phyloP scores from a whole-genome alignment of 2,797 vertebrate genomes.

The Threskiornis aethiopicus region DNA sequence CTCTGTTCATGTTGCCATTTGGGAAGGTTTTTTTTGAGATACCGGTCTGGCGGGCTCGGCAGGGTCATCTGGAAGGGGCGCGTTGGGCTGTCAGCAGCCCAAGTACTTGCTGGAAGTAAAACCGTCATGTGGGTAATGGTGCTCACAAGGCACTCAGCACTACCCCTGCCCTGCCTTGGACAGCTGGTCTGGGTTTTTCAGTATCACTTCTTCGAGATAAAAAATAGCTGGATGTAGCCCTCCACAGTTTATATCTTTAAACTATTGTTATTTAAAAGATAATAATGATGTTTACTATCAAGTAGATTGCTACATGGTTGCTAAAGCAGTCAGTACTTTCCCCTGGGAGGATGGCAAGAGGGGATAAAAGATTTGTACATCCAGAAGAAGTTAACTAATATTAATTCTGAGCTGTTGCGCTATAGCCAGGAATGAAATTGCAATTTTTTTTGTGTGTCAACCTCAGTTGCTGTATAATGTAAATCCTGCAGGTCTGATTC shows the following conservation, averaged over 20 bases:
- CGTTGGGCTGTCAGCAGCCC: conserved; percentile 25
- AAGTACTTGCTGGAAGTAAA: neutral
- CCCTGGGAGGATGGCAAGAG: neutral
- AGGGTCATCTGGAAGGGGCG: neutral
- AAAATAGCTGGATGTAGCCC: neutral
- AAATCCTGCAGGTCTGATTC: neutral
- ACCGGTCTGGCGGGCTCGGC: neutral
- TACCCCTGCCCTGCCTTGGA: neutral
- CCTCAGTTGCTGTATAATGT: neutral
- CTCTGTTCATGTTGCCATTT: neutral
- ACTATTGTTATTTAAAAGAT: neutral
- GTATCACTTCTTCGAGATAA: neutral
- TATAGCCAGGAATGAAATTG: neutral
- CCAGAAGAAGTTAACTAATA: neutral
- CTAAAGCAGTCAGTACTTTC: neutral
- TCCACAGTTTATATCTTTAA: neutral
- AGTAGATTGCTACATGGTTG: neutral
- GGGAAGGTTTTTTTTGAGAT: neutral
- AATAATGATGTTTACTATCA: neutral
- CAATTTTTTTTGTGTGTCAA: neutral
- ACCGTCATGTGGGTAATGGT: neutral
- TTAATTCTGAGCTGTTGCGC: neutral
- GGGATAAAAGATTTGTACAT: neutral
- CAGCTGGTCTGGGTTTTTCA: neutral
- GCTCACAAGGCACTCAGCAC: neutral